phyloP scores from a whole-genome alignment of 2,113 vertebrate species.

The Salvelinus sp. region DNA sequence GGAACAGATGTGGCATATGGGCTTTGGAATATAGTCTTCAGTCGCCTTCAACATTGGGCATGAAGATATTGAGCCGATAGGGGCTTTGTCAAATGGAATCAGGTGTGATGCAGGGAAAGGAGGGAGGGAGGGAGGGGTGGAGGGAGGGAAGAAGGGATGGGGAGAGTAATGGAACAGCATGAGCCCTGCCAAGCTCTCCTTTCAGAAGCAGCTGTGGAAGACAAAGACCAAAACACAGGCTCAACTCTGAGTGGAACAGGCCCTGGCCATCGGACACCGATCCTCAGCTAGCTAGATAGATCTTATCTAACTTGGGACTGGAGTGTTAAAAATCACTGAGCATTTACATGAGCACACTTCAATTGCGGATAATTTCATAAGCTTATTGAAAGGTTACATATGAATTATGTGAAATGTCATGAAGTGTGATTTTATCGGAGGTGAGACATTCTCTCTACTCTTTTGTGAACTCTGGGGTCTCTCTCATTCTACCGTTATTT shows the following conservation, averaged over 20 bases:
- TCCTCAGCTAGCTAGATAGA: slow-evolving; percentile 15
- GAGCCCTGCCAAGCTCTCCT: slow-evolving; percentile 62
- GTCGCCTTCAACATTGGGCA: slow-evolving; percentile 60
- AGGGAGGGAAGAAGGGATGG: slow-evolving; percentile 14
- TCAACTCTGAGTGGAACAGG: slow-evolving; percentile 17
- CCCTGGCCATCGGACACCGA: slow-evolving; percentile 12
- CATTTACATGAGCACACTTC: slow-evolving; percentile 31
- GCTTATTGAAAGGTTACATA: slow-evolving; percentile 20
- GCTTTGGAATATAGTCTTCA: slow-evolving; percentile 72
- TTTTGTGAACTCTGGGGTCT: neutral
- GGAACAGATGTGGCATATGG: slow-evolving; percentile 68
- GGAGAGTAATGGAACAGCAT: slow-evolving; percentile 48
- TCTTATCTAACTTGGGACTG: slow-evolving; percentile 28
- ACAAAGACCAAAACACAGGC: slow-evolving; percentile 47
- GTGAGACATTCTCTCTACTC: slow-evolving; percentile 33
- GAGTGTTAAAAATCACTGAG: slow-evolving; percentile 11
- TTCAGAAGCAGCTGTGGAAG: slow-evolving; percentile 62
- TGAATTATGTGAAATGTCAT: slow-evolving; percentile 61
- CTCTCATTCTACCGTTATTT: neutral
- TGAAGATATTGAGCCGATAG: slow-evolving; percentile 74
- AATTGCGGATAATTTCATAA: slow-evolving; percentile 40
- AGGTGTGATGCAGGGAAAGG: slow-evolving; percentile 67
- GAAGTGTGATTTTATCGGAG: slow-evolving; percentile 66
- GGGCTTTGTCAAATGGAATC: slow-evolving; percentile 77
- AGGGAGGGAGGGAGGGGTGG: slow-evolving; percentile 40